A percentile compares a stretch with the other conserved stretches of the same genome.
These are phyloP conservation scores for Archips xylosteana DNA, from an alignment of 2,888 invertebrate genomes.

Conservation along the genomic window DNA sequence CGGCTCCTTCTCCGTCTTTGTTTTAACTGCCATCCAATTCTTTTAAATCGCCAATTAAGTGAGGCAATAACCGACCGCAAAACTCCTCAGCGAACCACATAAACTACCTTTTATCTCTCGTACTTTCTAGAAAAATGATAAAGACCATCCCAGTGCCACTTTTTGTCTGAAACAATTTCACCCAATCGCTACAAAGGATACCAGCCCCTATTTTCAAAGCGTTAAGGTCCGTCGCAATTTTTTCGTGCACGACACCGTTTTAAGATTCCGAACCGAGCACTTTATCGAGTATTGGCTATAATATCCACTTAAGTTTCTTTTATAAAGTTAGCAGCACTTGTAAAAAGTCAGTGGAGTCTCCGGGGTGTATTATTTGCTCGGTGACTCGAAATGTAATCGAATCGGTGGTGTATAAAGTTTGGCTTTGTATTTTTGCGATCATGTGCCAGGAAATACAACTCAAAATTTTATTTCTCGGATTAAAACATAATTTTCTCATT, in stretches of 20 bases:
- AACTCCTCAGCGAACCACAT: constrained; percentile 5
- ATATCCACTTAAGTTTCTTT: constrained; percentile 26
- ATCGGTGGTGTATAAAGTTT: background rate
- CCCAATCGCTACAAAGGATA: background rate
- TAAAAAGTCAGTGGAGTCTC: constrained; percentile 12
- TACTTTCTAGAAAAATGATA: constrained; percentile 19
- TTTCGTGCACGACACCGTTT: constrained; percentile 2
- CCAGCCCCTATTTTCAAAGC: background rate
- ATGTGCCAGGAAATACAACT: background rate
- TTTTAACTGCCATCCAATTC: background rate
- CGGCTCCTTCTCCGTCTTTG: too few relatives aligned
- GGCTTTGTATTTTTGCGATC: background rate
- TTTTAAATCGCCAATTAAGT: background rate
- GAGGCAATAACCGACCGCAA: background rate
- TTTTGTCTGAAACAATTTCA: constrained; percentile 16
- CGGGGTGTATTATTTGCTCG: constrained; percentile 15
- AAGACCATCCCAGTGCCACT: background rate
- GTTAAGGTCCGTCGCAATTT: background rate
- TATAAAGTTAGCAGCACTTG: constrained; percentile 3
- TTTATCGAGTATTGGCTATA: constrained; percentile 33
- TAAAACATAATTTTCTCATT: too few relatives aligned
- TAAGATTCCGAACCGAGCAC: constrained; percentile 10
- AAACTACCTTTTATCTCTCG: constrained; percentile 22
- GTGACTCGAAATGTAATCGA: constrained; percentile 1
- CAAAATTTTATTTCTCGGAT: background rate